A percentile compares a stretch with the other conserved stretches of the same genome.
Conservation (phyloP, 2,888 invertebrate species). For the Orthosia incerta region DNA sequence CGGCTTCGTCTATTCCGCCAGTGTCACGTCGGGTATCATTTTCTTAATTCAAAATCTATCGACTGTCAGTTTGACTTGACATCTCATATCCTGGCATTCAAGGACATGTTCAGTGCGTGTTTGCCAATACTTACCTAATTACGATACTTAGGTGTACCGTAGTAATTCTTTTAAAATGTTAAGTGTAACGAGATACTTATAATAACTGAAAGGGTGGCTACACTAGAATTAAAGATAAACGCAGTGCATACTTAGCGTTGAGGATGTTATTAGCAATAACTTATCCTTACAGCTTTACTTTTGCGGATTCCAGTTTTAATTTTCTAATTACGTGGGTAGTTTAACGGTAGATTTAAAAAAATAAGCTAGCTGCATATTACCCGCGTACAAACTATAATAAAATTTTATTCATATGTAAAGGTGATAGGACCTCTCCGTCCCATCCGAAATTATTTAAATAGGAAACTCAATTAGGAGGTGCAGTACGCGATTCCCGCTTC, state of each 20-base stretch:
- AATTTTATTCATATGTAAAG: slow-evolving; percentile 71
- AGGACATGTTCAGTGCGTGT: slow-evolving; percentile 49
- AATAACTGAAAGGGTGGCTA: slow-evolving; percentile 39
- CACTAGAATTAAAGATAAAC: slow-evolving; percentile 55
- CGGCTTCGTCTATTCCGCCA: not conserved
- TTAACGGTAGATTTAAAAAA: not conserved
- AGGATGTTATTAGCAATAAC: slow-evolving; percentile 59
- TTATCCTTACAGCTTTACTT: slow-evolving; percentile 47
- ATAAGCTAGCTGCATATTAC: not conserved
- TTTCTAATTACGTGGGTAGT: slow-evolving; percentile 24
- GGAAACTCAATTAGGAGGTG: slow-evolving; percentile 82
- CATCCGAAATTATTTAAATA: slow-evolving; percentile 82
- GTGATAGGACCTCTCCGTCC: slow-evolving; percentile 66
- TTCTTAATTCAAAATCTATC: slow-evolving; percentile 20
- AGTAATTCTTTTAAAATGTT: slow-evolving; percentile 45
- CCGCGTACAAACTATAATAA: not conserved
- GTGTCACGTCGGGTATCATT: slow-evolving; percentile 65
- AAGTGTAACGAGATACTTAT: slow-evolving; percentile 49
- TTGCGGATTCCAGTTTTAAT: slow-evolving; percentile 17
- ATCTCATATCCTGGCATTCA: slow-evolving; percentile 58
- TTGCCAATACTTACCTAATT: slow-evolving; percentile 47
- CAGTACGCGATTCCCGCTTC: slow-evolving; percentile 76
- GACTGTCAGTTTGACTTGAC: slow-evolving; percentile 59
- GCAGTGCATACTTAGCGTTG: slow-evolving; percentile 19
- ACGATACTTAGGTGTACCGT: slow-evolving; percentile 39